phyloP scores from a whole-genome alignment of 2,113 vertebrate genomes.

The Microcebus ravelobensis region DNA sequence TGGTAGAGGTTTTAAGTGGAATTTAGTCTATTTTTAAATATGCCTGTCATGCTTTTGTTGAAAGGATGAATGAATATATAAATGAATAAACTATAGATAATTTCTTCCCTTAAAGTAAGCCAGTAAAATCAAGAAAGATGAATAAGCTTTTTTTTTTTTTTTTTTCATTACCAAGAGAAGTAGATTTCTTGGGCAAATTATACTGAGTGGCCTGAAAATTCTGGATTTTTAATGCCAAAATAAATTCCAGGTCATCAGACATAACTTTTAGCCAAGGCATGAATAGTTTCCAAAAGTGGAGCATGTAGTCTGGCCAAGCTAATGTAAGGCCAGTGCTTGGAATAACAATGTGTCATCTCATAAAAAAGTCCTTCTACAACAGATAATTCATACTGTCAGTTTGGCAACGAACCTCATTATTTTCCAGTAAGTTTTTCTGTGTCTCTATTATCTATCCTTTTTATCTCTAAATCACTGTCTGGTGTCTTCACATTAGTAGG shows the following conservation, averaged over 20 bases:
- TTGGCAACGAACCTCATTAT: neutral
- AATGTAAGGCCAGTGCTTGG: neutral
- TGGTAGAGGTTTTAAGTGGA: neutral
- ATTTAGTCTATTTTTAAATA: constrained; percentile 33
- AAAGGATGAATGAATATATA: constrained; percentile 3
- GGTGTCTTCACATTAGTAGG: neutral
- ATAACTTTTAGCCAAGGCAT: constrained; percentile 13
- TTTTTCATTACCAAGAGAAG: neutral
- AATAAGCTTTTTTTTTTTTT: neutral
- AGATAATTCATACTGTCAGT: neutral
- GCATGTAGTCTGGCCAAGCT: neutral
- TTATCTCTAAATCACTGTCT: neutral
- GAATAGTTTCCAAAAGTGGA: constrained; percentile 37
- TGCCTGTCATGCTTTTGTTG: neutral
- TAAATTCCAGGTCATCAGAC: constrained; percentile 16
- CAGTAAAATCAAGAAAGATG: constrained; percentile 18
- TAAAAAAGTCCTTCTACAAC: neutral
- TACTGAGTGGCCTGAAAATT: constrained; percentile 1
- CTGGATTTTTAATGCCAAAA: constrained; percentile 30
- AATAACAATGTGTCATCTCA: neutral
- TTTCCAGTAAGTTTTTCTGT: constrained; percentile 30
- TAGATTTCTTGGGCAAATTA: constrained; percentile 4
- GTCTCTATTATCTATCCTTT: neutral
- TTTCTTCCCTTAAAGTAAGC: neutral
- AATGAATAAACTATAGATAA: neutral